phyloP scores from a whole-genome alignment of 2,888 invertebrate genomes.

The Phalangium opilio region DNA sequence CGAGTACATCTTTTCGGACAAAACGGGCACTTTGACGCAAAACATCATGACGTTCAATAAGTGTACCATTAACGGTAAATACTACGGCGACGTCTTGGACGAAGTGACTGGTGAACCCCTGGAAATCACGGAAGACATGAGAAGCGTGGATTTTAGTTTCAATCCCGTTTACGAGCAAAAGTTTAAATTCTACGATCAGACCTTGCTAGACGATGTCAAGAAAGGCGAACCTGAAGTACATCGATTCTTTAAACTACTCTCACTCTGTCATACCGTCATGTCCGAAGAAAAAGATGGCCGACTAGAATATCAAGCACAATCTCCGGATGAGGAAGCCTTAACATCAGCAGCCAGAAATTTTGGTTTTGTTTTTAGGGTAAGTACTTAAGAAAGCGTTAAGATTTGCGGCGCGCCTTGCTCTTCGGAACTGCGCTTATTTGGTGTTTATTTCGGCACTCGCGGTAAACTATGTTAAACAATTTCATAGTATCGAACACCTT shows the following conservation, averaged over 20 bases:
- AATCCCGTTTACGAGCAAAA: slow-evolving; percentile 80
- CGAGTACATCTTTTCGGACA: slow-evolving; percentile 98
- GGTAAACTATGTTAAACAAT: neutral
- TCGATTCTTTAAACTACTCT: slow-evolving; percentile 78
- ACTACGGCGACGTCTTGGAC: slow-evolving; percentile 84
- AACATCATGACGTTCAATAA: slow-evolving; percentile 99
- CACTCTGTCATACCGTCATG: slow-evolving; percentile 98
- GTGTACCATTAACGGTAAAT: slow-evolving; percentile 80
- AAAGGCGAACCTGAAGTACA: slow-evolving; percentile 54
- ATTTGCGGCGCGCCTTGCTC: too few species aligned
- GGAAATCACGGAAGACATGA: slow-evolving; percentile 62
- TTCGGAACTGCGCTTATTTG: too few species aligned
- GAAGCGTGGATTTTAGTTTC: slow-evolving; percentile 80
- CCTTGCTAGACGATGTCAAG: slow-evolving; percentile 64
- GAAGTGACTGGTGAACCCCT: slow-evolving; percentile 69
- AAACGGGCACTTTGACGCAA: slow-evolving; percentile 96
- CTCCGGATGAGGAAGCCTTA: slow-evolving; percentile 93
- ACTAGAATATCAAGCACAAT: slow-evolving; percentile 81
- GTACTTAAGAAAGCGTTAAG: too few species aligned
- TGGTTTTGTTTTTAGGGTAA: slow-evolving; percentile 91
- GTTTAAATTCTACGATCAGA: slow-evolving; percentile 84
- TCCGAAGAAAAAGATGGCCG: slow-evolving; percentile 68
- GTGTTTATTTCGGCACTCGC: too few species aligned
- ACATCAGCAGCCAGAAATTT: slow-evolving; percentile 97
- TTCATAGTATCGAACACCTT: slow-evolving; percentile 35